These are phyloP conservation scores for Heliconius hewitsoni DNA, from an alignment of 1,140 invertebrate genomes.

Conservation along the genomic window DNA sequence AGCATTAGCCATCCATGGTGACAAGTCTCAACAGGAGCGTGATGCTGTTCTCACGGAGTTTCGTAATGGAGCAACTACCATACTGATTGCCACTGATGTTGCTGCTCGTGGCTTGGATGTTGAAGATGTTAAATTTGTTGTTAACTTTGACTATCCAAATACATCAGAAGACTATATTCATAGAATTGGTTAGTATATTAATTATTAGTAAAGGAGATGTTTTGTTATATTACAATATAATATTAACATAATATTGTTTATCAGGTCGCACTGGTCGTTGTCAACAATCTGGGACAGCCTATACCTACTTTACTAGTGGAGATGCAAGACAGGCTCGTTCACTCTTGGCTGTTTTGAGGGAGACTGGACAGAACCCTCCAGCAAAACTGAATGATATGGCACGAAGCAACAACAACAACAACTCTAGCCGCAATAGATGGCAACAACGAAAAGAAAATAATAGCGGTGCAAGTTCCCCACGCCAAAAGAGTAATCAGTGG, in stretches of 20 bases:
- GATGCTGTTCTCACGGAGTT: constrained; percentile 97
- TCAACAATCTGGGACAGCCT: constrained; percentile 96
- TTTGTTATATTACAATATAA: neutral
- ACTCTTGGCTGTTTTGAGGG: constrained; percentile 92
- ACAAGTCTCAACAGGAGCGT: constrained; percentile 98
- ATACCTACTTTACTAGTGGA: constrained; percentile 97
- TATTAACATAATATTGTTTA: neutral
- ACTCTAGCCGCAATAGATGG: constrained; percentile 78
- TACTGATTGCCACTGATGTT: constrained; percentile 99
- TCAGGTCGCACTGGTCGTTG: constrained; percentile 94
- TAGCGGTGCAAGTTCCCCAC: constrained; percentile 69
- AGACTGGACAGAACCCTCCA: constrained; percentile 95
- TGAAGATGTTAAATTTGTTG: constrained; percentile 99
- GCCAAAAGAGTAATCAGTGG: constrained; percentile 77
- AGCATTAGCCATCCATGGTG: constrained; percentile 97
- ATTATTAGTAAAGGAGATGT: neutral
- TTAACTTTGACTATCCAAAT: constrained; percentile 99
- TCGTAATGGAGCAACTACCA: constrained; percentile 94
- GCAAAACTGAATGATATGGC: constrained; percentile 82
- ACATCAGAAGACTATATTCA: constrained; percentile 99
- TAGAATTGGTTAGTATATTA: constrained; percentile 90
- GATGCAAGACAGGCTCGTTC: constrained; percentile 96
- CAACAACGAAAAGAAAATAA: constrained; percentile 80
- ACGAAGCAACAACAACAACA: constrained; percentile 67
- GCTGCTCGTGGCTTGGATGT: constrained; percentile 99